A percentile compares a stretch with the other conserved stretches of the same genome.
Evolutionary conservation across 2,888 invertebrate genomes (phyloP).

Genomic region (Globia sparganii): DNA sequence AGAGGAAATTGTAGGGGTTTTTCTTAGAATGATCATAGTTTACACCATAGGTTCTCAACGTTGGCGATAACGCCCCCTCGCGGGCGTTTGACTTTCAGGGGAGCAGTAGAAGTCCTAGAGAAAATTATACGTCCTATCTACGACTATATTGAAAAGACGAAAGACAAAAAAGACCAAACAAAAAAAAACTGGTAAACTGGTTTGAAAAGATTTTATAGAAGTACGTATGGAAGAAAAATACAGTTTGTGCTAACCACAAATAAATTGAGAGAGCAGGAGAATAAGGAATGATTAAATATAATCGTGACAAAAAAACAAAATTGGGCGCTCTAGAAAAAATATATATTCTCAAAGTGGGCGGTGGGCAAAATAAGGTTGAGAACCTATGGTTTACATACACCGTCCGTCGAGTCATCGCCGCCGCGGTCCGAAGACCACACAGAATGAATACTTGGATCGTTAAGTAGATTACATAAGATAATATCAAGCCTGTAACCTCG

Average conservation of each 20-base stretch:
- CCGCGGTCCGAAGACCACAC: slow-evolving; percentile 9
- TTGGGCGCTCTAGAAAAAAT: not conserved
- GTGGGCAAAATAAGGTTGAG: not conserved
- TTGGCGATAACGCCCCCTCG: not conserved
- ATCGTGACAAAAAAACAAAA: not conserved
- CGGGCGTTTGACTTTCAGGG: not conserved
- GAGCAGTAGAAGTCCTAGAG: not conserved
- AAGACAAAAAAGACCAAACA: too few species aligned
- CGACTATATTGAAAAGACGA: not conserved
- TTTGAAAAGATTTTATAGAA: too few species aligned
- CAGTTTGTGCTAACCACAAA: too few species aligned
- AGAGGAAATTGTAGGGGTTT: not conserved
- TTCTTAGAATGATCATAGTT: slow-evolving; percentile 6
- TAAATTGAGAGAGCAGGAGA: too few species aligned
- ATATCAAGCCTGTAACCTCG: too few species aligned
- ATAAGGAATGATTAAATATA: not conserved
- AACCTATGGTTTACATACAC: not conserved
- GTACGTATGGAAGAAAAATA: too few species aligned
- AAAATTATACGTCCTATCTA: not conserved
- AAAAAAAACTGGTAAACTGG: too few species aligned
- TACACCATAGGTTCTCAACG: not conserved
- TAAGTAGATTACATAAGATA: not conserved
- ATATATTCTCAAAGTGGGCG: not conserved
- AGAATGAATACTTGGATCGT: slow-evolving; percentile 1
- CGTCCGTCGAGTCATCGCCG: not conserved